phyloP scores from a whole-genome alignment of 2,888 invertebrate genomes.

The Sminthurinus aureus region DNA sequence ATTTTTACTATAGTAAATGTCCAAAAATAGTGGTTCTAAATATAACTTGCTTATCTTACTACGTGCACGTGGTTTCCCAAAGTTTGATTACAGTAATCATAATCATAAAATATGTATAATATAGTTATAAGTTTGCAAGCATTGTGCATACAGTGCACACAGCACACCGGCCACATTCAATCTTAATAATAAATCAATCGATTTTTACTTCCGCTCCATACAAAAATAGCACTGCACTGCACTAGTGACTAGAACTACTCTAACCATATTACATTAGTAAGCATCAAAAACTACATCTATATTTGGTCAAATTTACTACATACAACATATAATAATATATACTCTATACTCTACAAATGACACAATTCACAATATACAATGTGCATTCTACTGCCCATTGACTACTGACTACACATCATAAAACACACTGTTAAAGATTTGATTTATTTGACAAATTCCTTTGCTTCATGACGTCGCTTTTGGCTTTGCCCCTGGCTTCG shows the following conservation, averaged over 20 bases:
- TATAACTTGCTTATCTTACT: neutral
- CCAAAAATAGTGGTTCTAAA: neutral
- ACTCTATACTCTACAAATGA: neutral
- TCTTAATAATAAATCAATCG: too few species aligned
- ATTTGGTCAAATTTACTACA: neutral
- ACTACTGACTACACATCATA: too few species aligned
- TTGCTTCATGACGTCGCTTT: neutral
- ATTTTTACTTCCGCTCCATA: too few species aligned
- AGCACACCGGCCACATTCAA: too few species aligned
- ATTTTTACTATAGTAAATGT: neutral
- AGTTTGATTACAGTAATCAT: too few species aligned
- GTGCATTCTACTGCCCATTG: too few species aligned
- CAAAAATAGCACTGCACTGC: neutral
- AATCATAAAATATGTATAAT: too few species aligned
- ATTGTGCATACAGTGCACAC: too few species aligned
- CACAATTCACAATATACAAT: neutral
- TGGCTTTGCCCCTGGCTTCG: neutral
- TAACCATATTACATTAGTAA: neutral
- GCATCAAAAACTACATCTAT: neutral
- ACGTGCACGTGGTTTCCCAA: too few species aligned
- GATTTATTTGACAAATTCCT: conserved; percentile 2
- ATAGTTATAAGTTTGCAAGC: too few species aligned
- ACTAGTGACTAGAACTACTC: neutral
- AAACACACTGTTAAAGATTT: neutral
- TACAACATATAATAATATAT: neutral